Base-by-base conservation (phyloP, 2,113 vertebrate genomes). In the Anhinga anhinga region DNA sequence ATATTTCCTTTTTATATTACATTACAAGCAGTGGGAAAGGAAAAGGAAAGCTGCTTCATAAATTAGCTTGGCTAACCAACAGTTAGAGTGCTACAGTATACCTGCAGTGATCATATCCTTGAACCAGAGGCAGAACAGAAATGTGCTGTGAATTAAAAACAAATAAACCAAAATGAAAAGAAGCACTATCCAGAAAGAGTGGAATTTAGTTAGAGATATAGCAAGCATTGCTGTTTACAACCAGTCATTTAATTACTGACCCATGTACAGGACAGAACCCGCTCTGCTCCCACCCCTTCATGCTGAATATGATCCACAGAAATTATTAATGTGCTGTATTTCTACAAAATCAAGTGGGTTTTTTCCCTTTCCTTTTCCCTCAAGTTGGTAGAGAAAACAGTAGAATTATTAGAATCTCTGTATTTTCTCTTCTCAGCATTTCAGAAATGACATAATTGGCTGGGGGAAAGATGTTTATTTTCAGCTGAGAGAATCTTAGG, bases 1-100 rank as follows among this genome's bases (percentile, higher is more conserved):
- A 82, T 96, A 95, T 97, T 97, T 97, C 88, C 79, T 82, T 96
- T 97, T 97, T 88, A 82, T 95, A 83, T 90, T 94, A 76, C 82
- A 79, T 92, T 97, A 87, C 66, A 93, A 72, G 80, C 89, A 88
- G 76, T 86, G 49, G 66, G 82, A 97, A 92, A 85, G 91, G 84
- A 94, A 95, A 83, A 90, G 50, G 55, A 87, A 97, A 97, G 89
- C 82, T 88, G 20, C 49, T 89, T 45, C 53, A 94, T 98, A 97
- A 96, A 97, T 96, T 96, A 97, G 63, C 63, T 74, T 71, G 55
- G 79, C 55, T 94, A 93, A 91, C 89, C 79, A 86, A 90, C 61
- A 86, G 85, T 53, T 91, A 88, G 47, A 80, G 59, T 71, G 70
- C 59, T 82, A 94, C n/a, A 58, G 32, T 32, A 74, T 79, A 91